phyloP scores from a whole-genome alignment of 2,888 invertebrate species.

The Phortica magna region DNA sequence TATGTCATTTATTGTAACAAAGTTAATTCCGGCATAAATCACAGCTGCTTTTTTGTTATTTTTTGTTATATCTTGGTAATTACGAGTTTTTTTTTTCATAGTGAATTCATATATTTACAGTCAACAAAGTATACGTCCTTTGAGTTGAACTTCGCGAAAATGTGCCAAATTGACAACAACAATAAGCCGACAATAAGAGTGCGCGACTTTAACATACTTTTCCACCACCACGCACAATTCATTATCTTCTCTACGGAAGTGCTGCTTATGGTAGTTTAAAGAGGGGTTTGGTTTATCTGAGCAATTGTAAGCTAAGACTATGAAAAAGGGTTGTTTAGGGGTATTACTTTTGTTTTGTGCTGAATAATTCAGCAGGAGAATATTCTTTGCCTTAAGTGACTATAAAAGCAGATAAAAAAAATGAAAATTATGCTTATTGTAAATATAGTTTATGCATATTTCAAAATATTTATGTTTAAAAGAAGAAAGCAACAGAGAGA shows the following conservation, averaged over 20 bases:
- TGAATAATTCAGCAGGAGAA: background rate
- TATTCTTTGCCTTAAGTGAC: background rate
- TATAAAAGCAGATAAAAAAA: background rate
- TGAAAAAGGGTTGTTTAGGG: constrained; percentile 4
- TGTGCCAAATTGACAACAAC: background rate
- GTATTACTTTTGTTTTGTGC: background rate
- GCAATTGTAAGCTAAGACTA: background rate
- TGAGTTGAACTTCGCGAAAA: background rate
- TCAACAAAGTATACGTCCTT: no score
- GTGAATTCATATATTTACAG: no score
- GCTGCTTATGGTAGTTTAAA: background rate
- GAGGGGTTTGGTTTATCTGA: background rate
- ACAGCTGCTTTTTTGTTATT: no score
- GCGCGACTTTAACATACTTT: background rate
- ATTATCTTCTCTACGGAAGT: background rate
- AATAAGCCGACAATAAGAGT: no score
- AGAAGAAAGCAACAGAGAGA: no score
- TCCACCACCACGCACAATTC: background rate
- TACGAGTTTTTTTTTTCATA: no score
- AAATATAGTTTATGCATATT: no score
- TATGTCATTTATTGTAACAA: no score
- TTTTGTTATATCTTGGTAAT: no score
- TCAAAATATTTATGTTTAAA: no score
- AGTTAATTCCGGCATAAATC: no score
- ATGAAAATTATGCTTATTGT: background rate